phyloP scores from a whole-genome alignment of 2,797 vertebrate genomes.

The Myotis pilosus region DNA sequence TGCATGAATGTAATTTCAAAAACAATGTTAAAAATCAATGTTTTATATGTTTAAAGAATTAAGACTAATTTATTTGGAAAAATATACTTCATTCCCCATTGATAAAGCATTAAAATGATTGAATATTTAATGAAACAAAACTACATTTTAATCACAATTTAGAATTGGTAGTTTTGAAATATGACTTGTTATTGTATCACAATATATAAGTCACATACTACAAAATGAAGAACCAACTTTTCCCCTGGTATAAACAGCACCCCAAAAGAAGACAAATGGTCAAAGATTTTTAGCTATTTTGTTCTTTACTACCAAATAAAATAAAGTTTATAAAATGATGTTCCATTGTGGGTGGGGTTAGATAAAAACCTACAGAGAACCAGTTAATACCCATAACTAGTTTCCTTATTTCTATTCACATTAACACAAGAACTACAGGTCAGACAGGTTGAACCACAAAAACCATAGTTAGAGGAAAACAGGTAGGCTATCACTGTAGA shows the following conservation, averaged over 20 bases:
- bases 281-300: not conserved
- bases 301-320: conserved; percentile 43
- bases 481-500: not conserved
- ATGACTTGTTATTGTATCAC: not conserved
- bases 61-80: conserved; percentile 35
- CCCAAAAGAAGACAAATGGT: not conserved
- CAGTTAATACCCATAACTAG: conserved; percentile 57
- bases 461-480: conserved; percentile 48
- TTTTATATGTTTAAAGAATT: conserved; percentile 20
- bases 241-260: not conserved
- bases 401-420: conserved; percentile 68
- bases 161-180: conserved; percentile 20
- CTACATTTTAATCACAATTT: conserved; percentile 11
- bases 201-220: conserved; percentile 16
- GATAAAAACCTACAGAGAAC: conserved; percentile 51
- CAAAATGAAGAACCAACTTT: conserved; percentile 55
- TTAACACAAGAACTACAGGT: conserved; percentile 65
- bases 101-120: not conserved
- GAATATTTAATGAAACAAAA: conserved; percentile 28
- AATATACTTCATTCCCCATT: not conserved
- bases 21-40: conserved; percentile 21
- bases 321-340: conserved; percentile 54
- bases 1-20: conserved; percentile 28
- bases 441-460: conserved; percentile 62
- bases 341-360: conserved; percentile 37